Evolutionary conservation across 2,113 vertebrate genomes (phyloP), one percentile per base, ranked within the genome.

Genomic region (Thalassarche chlororhynchos): DNA sequence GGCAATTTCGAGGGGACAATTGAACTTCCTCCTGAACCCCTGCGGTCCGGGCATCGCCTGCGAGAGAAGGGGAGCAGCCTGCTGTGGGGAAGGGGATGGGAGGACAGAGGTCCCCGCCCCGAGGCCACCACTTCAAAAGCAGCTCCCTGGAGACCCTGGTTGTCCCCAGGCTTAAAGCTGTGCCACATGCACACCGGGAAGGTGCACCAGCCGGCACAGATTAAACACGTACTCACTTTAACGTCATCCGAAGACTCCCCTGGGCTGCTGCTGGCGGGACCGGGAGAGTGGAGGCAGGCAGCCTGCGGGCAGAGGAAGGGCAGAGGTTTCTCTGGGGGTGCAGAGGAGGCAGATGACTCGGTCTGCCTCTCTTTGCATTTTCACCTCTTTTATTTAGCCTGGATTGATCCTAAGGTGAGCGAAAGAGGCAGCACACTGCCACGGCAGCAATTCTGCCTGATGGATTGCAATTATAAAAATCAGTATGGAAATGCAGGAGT

Each of bases 21-120:
- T 92, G 91, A 98, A 91, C 89, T 98, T 98, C 80, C 47, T 96
- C 79, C 91, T 97, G 49, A 96, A 95, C 16, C 86, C 84, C 64
- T 76, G 84, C 19, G 95, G 88, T 54, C 40, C 20, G 0, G 94
- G 79, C 40, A 65, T 84, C 0, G 23, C 96, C 97, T 97, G 84
- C 51, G 90, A 95, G 88, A 95, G 68, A 96, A 57, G 34, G 17
- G n/a, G 47, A 95, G 19, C 58, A 80, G 54, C 19, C 57, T 82
- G 65, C 36, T 4, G 14, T 42, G 34, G 51, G 54, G 14, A 90
- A 80, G 28, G 49, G 14, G 38, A 4, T 11, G 29, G 47, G 19
- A 76, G 15, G 38, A 68, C 44, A 69, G 31, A 72, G 65, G 18
- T 51, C 6, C 15, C 16, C 7, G 4, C 18, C 9, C 23, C 1